phyloP scores from a whole-genome alignment of 37 sponge, comb jelly and placozoan species.

The Agelas oroides region DNA sequence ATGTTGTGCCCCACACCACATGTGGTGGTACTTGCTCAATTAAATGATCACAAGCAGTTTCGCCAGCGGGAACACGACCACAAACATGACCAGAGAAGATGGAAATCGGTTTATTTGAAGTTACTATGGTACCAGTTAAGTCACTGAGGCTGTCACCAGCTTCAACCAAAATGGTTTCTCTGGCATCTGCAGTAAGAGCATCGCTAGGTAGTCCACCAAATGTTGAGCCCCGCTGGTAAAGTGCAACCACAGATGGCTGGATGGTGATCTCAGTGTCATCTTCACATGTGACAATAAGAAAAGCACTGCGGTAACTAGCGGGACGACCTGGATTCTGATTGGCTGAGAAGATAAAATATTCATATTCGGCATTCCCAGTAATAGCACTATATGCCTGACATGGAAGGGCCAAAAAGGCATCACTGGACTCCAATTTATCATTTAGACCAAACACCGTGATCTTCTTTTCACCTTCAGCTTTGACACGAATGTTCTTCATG shows the following conservation, averaged over 20 bases:
- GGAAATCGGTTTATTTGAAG: conserved; percentile 34
- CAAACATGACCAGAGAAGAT: conserved; percentile 57
- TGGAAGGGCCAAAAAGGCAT: conserved; percentile 58
- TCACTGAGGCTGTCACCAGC: not conserved
- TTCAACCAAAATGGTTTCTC: not conserved
- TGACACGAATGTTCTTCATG: conserved; percentile 7
- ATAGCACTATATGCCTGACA: not conserved
- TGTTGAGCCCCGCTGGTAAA: too few relatives aligned
- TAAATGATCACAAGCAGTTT: conserved; percentile 63
- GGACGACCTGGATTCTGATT: not conserved
- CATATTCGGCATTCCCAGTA: not conserved
- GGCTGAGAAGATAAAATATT: conserved; percentile 33
- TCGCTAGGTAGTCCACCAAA: too few relatives aligned
- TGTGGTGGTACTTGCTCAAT: conserved; percentile 66
- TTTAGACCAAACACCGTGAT: conserved; percentile 36
- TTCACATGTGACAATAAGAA: conserved; percentile 37
- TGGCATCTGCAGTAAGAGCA: not conserved
- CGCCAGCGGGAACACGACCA: conserved; percentile 37
- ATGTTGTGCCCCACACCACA: conserved; percentile 20
- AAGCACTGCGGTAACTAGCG: not conserved
- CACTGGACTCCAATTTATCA: conserved; percentile 34
- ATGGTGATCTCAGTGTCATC: conserved; percentile 15
- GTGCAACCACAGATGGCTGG: not conserved
- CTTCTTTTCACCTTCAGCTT: not conserved
- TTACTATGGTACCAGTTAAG: conserved; percentile 49